phyloP scores from a whole-genome alignment of 2,888 invertebrate genomes.

The Thymelicus lineola region DNA sequence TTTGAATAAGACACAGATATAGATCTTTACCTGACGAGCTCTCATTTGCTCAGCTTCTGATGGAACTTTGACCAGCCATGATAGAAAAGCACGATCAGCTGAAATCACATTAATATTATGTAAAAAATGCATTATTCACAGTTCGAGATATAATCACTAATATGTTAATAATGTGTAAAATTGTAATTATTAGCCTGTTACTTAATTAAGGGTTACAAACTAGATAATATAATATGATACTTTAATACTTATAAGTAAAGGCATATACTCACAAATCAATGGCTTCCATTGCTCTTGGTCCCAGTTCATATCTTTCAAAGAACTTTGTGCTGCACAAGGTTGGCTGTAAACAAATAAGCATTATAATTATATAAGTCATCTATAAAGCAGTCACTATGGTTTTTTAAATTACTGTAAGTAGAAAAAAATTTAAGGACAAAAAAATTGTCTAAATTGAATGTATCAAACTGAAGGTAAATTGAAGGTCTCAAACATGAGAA shows the following conservation, averaged over 20 bases:
- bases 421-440: no score
- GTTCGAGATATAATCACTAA: background rate
- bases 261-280: constrained; percentile 87
- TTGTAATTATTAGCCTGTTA: no score
- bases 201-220: no score
- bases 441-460: no score
- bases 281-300: constrained; percentile 99
- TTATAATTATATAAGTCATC: background rate
- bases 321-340: constrained; percentile 99
- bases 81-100: constrained; percentile 96
- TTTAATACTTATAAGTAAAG: background rate
- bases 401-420: no score
- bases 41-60: constrained; percentile 98
- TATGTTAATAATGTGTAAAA: no score
- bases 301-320: constrained; percentile 99
- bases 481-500: no score
- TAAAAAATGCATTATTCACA: background rate
- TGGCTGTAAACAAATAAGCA: constrained; percentile 81
- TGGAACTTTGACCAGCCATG: constrained; percentile 99
- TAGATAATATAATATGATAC: no score
- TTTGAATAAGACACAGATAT: no score
- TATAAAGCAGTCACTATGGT: no score
- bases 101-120: constrained; percentile 40
- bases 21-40: constrained; percentile 89
- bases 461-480: no score